These are phyloP conservation scores for Xestia rhomboidea DNA, from an alignment of 2,888 invertebrate species.

Conservation along the genomic window DNA sequence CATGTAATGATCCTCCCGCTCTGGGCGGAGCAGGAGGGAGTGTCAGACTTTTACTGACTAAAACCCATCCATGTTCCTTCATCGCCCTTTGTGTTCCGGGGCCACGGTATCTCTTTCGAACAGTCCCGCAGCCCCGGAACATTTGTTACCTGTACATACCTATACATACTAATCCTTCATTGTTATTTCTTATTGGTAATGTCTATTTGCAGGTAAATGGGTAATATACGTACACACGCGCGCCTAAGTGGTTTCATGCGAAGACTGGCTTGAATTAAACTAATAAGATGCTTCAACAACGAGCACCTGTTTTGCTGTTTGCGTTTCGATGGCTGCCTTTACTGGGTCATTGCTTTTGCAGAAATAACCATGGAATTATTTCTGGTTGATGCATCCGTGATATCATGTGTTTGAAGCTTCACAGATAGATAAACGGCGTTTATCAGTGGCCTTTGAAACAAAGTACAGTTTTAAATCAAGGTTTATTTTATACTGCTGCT, in stretches of 20 bases:
- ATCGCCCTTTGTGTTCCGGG: too few relatives aligned
- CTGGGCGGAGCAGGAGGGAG: too few relatives aligned
- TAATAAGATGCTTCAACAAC: conserved; percentile 73
- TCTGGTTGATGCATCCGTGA: conserved; percentile 72
- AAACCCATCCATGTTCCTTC: too few relatives aligned
- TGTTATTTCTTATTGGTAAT: conserved; percentile 35
- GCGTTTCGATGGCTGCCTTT: conserved; percentile 71
- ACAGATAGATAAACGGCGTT: conserved; percentile 42
- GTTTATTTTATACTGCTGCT: conserved; percentile 40
- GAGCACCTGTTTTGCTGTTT: conserved; percentile 66
- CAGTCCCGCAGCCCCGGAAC: too few relatives aligned
- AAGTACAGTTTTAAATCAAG: conserved; percentile 42
- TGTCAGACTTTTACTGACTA: too few relatives aligned
- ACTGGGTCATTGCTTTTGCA: conserved; percentile 75
- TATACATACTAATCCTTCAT: conserved; percentile 11
- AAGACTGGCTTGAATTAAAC: conserved; percentile 70
- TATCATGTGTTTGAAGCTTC: conserved; percentile 29
- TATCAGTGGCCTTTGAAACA: conserved; percentile 46
- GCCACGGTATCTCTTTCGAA: too few relatives aligned
- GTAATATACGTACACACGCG: conserved; percentile 40
- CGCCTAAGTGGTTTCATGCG: conserved; percentile 61
- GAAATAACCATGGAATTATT: conserved; percentile 74
- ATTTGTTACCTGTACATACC: background rate
- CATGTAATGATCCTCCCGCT: too few relatives aligned
- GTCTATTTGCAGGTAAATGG: conserved; percentile 50